Evolutionary conservation across 1,140 invertebrate genomes (phyloP).

Genomic region (Zaprionus nigranus): DNA sequence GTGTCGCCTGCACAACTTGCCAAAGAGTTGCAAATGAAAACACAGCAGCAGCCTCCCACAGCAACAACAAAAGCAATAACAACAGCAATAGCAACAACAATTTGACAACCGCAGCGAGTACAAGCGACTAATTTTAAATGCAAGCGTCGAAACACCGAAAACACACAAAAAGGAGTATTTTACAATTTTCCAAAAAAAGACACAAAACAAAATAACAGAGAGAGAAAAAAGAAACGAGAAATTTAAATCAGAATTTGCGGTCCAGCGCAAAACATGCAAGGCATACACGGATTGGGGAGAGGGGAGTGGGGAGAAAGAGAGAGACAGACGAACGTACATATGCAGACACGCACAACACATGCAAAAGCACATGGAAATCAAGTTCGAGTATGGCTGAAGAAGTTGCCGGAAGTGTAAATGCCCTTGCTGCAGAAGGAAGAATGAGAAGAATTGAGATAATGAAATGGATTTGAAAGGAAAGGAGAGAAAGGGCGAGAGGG

Average conservation of each 20-base stretch:
- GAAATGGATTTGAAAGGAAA: neutral
- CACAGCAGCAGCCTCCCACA: constrained; percentile 38
- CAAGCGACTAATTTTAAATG: constrained; percentile 78
- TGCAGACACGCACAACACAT: constrained; percentile 14
- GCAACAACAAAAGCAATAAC: constrained; percentile 3
- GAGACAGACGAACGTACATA: constrained; percentile 1
- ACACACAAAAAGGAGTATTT: constrained; percentile 57
- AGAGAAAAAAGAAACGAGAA: constrained; percentile 36
- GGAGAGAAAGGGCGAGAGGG: neutral
- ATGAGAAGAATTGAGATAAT: neutral
- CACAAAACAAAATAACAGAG: neutral
- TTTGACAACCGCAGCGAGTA: constrained; percentile 68
- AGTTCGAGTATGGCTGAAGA: constrained; percentile 7
- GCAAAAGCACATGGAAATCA: constrained; percentile 36
- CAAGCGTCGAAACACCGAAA: constrained; percentile 44
- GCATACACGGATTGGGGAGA: neutral
- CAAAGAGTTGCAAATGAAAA: constrained; percentile 12
- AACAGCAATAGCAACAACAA: constrained; percentile 46
- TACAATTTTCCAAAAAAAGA: constrained; percentile 50
- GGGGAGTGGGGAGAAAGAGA: neutral
- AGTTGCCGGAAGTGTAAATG: constrained; percentile 2
- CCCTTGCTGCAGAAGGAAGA: constrained; percentile 1
- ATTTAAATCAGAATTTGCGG: constrained; percentile 76
- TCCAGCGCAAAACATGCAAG: constrained; percentile 59
- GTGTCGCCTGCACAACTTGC: constrained; percentile 1